phyloP scores from a whole-genome alignment of 2,797 vertebrate genomes.

The Phyllotis vaccarum region DNA sequence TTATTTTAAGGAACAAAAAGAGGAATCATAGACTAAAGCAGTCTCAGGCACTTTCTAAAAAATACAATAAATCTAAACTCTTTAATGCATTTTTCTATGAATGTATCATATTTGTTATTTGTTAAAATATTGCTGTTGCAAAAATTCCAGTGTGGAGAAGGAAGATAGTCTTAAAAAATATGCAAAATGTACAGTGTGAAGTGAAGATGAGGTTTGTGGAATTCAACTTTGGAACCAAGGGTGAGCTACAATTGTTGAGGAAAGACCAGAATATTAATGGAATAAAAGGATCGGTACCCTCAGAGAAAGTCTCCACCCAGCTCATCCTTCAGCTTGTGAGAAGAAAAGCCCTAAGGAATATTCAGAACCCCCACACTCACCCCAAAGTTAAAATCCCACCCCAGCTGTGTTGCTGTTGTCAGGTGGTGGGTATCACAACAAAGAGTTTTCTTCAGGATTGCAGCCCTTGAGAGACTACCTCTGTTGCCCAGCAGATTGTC shows the following conservation, averaged over 20 bases:
- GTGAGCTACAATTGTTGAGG: not conserved
- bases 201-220: not conserved
- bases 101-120: not conserved
- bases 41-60: not conserved
- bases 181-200: not conserved
- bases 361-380: too few relatives aligned
- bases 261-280: not conserved
- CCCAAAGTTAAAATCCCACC: too few relatives aligned
- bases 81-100: not conserved
- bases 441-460: not conserved
- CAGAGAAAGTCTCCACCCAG: not conserved
- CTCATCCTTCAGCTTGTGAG: too few relatives aligned
- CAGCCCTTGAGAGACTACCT: too few relatives aligned
- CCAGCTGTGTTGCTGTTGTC: not conserved
- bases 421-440: not conserved
- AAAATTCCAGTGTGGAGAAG: not conserved
- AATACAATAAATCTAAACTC: not conserved
- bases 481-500: not conserved
- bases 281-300: not conserved
- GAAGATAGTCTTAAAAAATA: not conserved
- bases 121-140: not conserved
- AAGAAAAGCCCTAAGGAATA: not conserved
- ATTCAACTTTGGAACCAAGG: not conserved
- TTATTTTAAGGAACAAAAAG: constrained; percentile 1
- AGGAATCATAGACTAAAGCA: not conserved